A percentile compares a stretch with the other conserved stretches of the same genome.
phyloP scores from a whole-genome alignment of 1,140 invertebrate species.

The Paraescarpia echinospica region DNA sequence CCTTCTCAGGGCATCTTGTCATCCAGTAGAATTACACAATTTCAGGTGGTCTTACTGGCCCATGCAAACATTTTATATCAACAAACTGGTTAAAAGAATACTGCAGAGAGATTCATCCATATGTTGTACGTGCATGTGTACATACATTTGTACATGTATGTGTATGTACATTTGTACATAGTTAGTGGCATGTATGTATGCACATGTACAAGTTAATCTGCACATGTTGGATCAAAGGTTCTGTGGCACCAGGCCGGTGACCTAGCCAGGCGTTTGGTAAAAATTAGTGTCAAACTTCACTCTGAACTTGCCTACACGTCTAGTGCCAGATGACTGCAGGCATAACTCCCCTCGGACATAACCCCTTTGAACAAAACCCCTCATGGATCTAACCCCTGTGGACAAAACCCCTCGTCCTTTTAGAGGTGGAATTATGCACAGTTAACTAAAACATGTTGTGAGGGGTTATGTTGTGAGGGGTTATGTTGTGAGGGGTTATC shows the following conservation, averaged over 20 bases:
- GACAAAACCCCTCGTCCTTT: no score
- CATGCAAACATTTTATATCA: background rate
- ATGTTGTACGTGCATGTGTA: background rate
- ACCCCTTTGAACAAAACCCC: no score
- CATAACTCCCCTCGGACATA: no score
- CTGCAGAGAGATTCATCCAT: background rate
- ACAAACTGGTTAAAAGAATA: background rate
- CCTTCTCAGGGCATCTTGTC: background rate
- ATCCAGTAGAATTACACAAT: background rate
- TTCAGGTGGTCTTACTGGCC: background rate
- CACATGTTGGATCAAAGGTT: background rate
- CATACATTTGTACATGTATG: background rate
- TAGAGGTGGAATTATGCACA: no score
- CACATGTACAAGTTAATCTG: background rate
- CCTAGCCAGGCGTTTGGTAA: no score
- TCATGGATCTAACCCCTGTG: no score
- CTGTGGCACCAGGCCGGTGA: background rate
- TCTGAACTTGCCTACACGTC: no score
- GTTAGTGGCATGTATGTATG: background rate
- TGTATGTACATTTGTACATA: background rate
- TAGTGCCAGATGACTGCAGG: no score
- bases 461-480: no score
- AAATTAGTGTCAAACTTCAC: no score
- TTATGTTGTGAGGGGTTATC: no score
- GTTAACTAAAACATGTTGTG: no score